These are phyloP conservation scores for Rhodeus uyekii DNA, from an alignment of 2,797 vertebrate species.

Conservation along the genomic window DNA sequence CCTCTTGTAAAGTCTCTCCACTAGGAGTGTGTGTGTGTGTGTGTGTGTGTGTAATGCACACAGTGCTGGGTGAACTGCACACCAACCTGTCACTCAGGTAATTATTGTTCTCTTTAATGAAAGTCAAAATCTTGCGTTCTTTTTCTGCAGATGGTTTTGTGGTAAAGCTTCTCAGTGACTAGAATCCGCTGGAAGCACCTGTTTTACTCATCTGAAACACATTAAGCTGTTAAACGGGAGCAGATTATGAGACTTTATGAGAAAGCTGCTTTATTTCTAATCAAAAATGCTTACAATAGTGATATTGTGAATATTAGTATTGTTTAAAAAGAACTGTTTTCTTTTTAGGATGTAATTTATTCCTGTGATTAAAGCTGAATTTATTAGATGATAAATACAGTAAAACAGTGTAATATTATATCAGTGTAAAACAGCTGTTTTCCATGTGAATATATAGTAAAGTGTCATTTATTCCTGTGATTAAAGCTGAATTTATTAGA, in stretches of 20 bases:
- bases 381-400: too few species aligned
- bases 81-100: slow-evolving; percentile 25
- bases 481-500: too few species aligned
- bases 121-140: neutral
- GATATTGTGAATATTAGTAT: neutral
- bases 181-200: neutral
- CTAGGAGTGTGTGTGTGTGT: slow-evolving; percentile 41
- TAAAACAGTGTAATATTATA: too few species aligned
- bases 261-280: neutral
- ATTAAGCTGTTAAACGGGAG: neutral
- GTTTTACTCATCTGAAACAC: neutral
- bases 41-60: slow-evolving; percentile 12
- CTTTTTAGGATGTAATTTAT: neutral
- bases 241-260: too few species aligned
- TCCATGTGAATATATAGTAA: too few species aligned
- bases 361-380: neutral
- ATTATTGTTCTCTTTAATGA: slow-evolving; percentile 24
- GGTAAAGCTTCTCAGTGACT: neutral
- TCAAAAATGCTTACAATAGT: neutral
- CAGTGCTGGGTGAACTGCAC: slow-evolving; percentile 28
- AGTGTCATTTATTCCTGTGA: too few species aligned
- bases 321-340: neutral
- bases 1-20: slow-evolving; percentile 54
- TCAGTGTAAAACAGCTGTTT: too few species aligned
- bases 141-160: neutral